A percentile compares a stretch with the other conserved stretches of the same genome.
phyloP scores from a whole-genome alignment of 2,888 invertebrate species.

The Caenorhabditis sp. region DNA sequence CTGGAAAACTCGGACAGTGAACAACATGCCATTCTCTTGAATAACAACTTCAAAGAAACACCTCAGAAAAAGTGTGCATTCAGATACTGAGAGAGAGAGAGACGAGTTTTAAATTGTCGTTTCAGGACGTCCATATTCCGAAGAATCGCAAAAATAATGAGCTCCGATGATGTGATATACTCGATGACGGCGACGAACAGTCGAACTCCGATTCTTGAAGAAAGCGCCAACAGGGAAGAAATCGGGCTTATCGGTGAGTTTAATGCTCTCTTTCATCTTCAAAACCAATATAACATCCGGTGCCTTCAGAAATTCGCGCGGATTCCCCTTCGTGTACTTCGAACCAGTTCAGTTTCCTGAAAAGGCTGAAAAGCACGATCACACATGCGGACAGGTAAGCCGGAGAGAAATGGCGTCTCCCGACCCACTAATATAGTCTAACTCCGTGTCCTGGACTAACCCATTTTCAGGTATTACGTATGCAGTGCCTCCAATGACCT shows the following conservation, averaged over 20 bases:
- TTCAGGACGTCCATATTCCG: constrained; percentile 50
- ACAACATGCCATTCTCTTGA: constrained; percentile 14
- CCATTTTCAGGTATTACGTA: constrained; percentile 57
- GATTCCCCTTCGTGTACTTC: constrained; percentile 48
- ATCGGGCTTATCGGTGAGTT: constrained; percentile 27
- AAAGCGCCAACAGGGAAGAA: constrained; percentile 29
- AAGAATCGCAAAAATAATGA: constrained; percentile 61
- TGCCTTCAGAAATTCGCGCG: constrained; percentile 29
- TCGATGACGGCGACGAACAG: constrained; percentile 39
- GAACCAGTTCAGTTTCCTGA: constrained; percentile 57
- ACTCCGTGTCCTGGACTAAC: constrained; percentile 20
- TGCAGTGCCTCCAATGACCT: constrained; percentile 41
- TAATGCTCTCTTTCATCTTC: neutral
- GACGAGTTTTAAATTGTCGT: neutral
- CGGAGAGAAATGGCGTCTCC: neutral
- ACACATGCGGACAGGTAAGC: constrained; percentile 60
- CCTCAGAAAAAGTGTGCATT: constrained; percentile 30
- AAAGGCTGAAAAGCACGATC: constrained; percentile 52
- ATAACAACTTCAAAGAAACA: constrained; percentile 14
- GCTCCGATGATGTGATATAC: constrained; percentile 60
- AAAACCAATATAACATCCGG: neutral
- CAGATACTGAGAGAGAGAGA: neutral
- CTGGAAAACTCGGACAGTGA: constrained; percentile 24
- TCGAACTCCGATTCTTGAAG: constrained; percentile 44
- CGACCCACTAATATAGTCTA: constrained; percentile 8